phyloP scores from a whole-genome alignment of 1,140 invertebrate genomes.

The Cotesia vestalis region DNA sequence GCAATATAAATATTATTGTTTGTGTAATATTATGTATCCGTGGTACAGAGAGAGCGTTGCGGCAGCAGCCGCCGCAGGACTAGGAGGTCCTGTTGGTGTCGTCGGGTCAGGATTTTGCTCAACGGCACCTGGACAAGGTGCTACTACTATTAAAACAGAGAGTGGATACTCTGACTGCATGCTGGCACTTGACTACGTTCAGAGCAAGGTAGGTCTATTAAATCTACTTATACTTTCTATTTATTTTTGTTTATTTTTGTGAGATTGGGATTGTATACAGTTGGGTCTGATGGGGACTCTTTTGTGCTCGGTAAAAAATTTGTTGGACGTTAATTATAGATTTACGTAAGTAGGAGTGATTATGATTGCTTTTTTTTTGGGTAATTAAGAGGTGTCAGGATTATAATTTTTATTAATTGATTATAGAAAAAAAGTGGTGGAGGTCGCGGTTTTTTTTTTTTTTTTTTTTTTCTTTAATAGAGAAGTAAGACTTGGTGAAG shows the following conservation, averaged over 20 bases:
- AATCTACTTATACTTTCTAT: not conserved
- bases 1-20: too few relatives aligned
- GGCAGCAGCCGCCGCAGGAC: constrained; percentile 67
- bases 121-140: constrained; percentile 61
- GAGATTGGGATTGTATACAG: not conserved
- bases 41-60: constrained; percentile 76
- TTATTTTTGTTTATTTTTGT: not conserved
- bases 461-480: too few relatives aligned
- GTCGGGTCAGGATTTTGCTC: constrained; percentile 64
- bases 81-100: constrained; percentile 64
- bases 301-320: too few relatives aligned
- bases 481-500: too few relatives aligned
- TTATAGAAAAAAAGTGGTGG: too few relatives aligned
- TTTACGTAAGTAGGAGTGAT: too few relatives aligned
- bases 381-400: too few relatives aligned
- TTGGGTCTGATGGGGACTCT: too few relatives aligned
- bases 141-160: constrained; percentile 73
- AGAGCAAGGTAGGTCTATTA: constrained; percentile 71
- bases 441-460: too few relatives aligned
- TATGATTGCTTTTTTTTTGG: too few relatives aligned
- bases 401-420: too few relatives aligned
- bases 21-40: constrained; percentile 70
- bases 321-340: too few relatives aligned
- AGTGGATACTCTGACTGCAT: constrained; percentile 78
- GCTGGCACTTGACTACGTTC: constrained; percentile 76